Evolutionary conservation across 2,113 vertebrate species (phyloP).

Genomic region (Malurus melanocephalus): DNA sequence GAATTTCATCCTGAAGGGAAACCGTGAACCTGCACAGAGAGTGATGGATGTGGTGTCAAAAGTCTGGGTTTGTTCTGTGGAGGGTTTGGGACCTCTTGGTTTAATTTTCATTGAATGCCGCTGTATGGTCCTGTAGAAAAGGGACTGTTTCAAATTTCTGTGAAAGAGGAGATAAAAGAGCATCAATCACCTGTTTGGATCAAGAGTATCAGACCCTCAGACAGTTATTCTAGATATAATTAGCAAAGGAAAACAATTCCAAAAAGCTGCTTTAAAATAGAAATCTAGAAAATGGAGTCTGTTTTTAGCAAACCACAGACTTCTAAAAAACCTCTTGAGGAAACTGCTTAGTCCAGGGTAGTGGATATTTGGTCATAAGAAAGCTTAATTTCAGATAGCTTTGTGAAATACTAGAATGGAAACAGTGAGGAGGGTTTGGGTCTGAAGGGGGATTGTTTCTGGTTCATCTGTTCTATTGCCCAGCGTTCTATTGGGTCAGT

Average conservation of each 20-base stretch:
- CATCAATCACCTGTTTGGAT: neutral
- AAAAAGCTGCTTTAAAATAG: neutral
- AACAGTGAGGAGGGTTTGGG: neutral
- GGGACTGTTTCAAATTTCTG: neutral
- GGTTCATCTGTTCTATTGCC: neutral
- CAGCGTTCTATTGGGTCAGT: neutral
- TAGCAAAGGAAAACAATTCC: neutral
- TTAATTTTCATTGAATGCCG: neutral
- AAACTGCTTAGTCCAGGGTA: neutral
- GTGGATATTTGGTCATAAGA: neutral
- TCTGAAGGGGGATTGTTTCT: neutral
- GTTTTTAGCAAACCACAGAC: neutral
- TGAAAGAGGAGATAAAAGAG: neutral
- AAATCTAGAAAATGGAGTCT: neutral
- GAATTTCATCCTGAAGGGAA: conserved; percentile 19
- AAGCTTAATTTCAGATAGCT: neutral
- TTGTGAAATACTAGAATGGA: neutral
- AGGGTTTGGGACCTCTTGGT: neutral
- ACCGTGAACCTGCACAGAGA: neutral
- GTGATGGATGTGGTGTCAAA: neutral
- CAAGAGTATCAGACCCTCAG: neutral
- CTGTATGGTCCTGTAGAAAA: neutral
- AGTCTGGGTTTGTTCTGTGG: neutral
- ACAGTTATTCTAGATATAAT: neutral
- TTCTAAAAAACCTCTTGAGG: neutral